Evolutionary conservation across 1,140 invertebrate genomes (phyloP), one percentile per base, ranked within the genome.

Genomic region (Drosophila obscura): DNA sequence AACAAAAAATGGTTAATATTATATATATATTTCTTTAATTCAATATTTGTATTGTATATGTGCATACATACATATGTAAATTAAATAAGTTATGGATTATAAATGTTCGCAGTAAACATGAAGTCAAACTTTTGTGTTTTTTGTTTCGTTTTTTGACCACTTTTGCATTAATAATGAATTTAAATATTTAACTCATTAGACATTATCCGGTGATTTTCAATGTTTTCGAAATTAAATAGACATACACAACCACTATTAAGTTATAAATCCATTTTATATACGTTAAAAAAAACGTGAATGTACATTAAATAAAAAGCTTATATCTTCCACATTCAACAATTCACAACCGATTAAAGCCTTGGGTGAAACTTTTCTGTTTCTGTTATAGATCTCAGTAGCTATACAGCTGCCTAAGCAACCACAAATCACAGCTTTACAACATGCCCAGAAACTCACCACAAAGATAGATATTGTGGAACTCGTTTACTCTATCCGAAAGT

Each of bases 401-500:
- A 67, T 72, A 78, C 61, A 75, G 51, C 61, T 65, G 73, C 35
- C 74, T 63, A 72, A 74, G 61, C 73, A 64, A 63, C 79, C 64
- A 77, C 41, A 43, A 65, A 57, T 39, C 35, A 26, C 59, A 67
- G 62, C 76, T 82, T 75, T 83, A 78, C 75, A 83, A 81, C 82
- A 65, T 45, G 44, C 45, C 22, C n/a, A 52, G 49, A 49, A 81
- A 81, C 69, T 77, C 82, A 87, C 82, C 82, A 78, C 68, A 60
- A 61, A 35, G 64, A 77, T 79, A 73, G 78, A 71, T 60, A 68
- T 55, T 63, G 69, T 77, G 77, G 51, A 84, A 83, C 80, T 76
- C 68, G 80, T 84, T 84, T 84, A 65, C 50, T 75, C 19, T 45
- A 57, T 65, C 73, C 50, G 65, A 81, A 81, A 85, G 82, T 85